Conservation (phyloP, 2,113 vertebrate species). For the Chaetops frenatus region DNA sequence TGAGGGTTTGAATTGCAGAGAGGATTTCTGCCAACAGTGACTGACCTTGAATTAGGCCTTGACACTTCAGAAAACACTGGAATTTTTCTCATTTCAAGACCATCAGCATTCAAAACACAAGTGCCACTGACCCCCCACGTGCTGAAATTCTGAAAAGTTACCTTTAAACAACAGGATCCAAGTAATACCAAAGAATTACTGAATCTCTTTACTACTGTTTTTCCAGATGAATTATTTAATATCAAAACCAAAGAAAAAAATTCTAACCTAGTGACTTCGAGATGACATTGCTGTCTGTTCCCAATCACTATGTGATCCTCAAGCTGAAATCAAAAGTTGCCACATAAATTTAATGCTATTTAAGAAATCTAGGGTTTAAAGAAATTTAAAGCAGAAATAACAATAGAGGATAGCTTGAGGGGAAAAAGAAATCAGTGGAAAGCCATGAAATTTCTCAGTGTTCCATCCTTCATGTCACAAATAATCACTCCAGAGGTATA, state of each 20-base stretch:
- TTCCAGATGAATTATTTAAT: neutral
- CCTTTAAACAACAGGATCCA: neutral
- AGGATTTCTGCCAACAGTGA: neutral
- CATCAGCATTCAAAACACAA: neutral
- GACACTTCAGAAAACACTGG: neutral
- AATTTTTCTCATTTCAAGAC: neutral
- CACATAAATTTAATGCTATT: neutral
- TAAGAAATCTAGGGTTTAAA: neutral
- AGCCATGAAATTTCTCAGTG: conserved; percentile 1
- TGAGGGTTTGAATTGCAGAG: neutral
- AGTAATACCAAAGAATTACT: neutral
- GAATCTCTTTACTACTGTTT: neutral
- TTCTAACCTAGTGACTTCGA: neutral
- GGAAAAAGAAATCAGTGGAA: neutral
- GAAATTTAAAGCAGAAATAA: conserved; percentile 9
- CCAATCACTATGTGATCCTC: neutral
- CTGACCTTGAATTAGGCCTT: neutral
- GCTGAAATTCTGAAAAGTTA: neutral
- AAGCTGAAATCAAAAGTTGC: neutral
- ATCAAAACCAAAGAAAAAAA: neutral
- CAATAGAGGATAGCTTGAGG: neutral
- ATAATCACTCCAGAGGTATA: conserved; percentile 2
- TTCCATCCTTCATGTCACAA: conserved; percentile 8
- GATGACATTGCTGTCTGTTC: neutral
- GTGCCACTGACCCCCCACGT: neutral